Percentiles rank a stretch among this genome's conserved stretches.
phyloP scores from a whole-genome alignment of 2,797 vertebrate genomes.

The Oryzias sinensis region DNA sequence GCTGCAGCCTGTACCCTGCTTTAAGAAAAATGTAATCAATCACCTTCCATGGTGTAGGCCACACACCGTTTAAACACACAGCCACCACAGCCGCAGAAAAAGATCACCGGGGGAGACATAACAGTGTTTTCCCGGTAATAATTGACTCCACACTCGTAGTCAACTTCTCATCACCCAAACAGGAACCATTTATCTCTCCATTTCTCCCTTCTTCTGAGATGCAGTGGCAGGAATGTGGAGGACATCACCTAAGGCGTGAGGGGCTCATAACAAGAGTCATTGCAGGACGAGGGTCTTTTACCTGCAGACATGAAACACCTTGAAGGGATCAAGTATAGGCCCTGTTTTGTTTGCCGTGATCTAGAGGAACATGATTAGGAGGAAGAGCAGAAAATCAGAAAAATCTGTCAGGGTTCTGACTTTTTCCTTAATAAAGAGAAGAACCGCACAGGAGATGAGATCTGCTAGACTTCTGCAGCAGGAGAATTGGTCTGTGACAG shows the following conservation, averaged over 20 bases:
- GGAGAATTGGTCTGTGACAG: no score
- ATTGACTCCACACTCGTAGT: slow-evolving; percentile 12
- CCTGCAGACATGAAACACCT: no score
- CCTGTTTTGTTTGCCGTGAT: no score
- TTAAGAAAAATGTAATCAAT: slow-evolving; percentile 67
- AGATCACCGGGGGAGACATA: slow-evolving; percentile 21
- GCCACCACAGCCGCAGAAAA: slow-evolving; percentile 1
- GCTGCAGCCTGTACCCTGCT: slow-evolving; percentile 44
- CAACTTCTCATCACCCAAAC: slow-evolving; percentile 7
- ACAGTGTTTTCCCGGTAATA: slow-evolving; percentile 11
- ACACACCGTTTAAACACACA: slow-evolving; percentile 49
- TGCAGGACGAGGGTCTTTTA: neutral
- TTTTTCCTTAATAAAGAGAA: no score
- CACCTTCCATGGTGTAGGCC: slow-evolving; percentile 41
- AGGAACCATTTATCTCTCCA: slow-evolving; percentile 18
- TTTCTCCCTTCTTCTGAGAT: slow-evolving; percentile 36
- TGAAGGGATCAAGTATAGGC: no score
- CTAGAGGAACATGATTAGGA: no score
- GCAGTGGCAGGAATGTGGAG: slow-evolving; percentile 23
- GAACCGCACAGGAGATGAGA: no score
- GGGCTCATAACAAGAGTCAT: neutral
- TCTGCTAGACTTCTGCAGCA: no score
- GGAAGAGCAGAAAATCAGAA: no score
- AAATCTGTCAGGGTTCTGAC: no score
- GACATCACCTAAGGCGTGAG: slow-evolving; percentile 28